Evolutionary conservation across 2,888 invertebrate genomes (phyloP).

Genomic region (Chrysolina oricalcia): DNA sequence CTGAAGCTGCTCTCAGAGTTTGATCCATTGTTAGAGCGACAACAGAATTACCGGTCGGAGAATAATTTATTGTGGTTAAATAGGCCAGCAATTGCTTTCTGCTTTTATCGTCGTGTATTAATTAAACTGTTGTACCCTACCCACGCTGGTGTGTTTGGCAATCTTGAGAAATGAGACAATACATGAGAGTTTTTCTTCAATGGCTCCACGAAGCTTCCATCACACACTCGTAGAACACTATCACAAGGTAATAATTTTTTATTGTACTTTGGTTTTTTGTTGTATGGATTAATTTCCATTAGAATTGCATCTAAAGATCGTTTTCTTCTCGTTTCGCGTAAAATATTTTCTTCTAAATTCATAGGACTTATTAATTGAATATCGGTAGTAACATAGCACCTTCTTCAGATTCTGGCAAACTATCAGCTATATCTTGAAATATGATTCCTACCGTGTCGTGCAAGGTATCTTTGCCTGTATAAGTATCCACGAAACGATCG

Average conservation of each 20-base stretch:
- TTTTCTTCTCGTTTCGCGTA: no score
- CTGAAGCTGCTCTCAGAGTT: constrained; percentile 52
- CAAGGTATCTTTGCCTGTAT: constrained; percentile 44
- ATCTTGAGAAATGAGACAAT: constrained; percentile 5
- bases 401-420: no score
- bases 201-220: background rate
- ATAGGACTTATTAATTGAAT: background rate
- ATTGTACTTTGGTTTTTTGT: background rate
- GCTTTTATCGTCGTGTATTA: constrained; percentile 34
- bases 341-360: constrained; percentile 17
- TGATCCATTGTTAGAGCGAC: constrained; percentile 58
- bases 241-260: background rate
- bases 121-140: constrained; percentile 61
- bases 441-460: no score
- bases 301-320: constrained; percentile 34
- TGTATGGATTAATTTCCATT: constrained; percentile 28
- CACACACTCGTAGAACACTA: background rate
- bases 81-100: constrained; percentile 59
- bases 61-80: constrained; percentile 59
- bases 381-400: background rate
- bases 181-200: background rate
- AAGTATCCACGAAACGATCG: constrained; percentile 49
- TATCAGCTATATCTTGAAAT: constrained; percentile 29
- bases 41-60: constrained; percentile 59
- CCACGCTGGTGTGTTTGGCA: constrained; percentile 55